These are phyloP conservation scores for Steinernema scapterisci DNA, from an alignment of 2,888 invertebrate species.

Conservation along the genomic window DNA sequence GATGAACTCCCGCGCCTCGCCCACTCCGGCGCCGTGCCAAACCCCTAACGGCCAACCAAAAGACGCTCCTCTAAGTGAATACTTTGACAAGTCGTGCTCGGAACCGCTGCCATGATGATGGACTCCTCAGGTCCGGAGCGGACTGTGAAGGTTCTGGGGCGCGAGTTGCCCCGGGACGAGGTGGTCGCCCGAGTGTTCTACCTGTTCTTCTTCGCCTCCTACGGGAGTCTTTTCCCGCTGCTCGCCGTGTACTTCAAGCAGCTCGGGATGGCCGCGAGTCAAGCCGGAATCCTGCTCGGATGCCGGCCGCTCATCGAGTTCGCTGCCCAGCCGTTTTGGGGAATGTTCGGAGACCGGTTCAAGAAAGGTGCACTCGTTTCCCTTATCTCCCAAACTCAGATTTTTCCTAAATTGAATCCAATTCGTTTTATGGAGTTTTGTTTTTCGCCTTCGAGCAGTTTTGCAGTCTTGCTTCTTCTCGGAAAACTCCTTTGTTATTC, in stretches of 20 bases:
- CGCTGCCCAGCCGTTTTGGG: slow-evolving; percentile 96
- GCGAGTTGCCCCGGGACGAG: slow-evolving; percentile 80
- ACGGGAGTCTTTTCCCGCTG: slow-evolving; percentile 94
- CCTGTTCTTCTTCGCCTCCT: slow-evolving; percentile 98
- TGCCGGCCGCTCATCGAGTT: slow-evolving; percentile 96
- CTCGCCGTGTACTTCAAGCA: slow-evolving; percentile 99
- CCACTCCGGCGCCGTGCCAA: background rate
- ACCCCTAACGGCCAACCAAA: background rate
- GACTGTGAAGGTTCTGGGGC: slow-evolving; percentile 57
- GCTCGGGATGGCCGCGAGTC: slow-evolving; percentile 87
- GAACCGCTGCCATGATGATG: slow-evolving; percentile 37
- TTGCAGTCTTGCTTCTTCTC: background rate
- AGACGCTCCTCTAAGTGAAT: slow-evolving; percentile 28
- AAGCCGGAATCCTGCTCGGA: slow-evolving; percentile 75
- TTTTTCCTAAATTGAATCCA: background rate
- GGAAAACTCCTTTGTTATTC: background rate
- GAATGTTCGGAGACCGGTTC: slow-evolving; percentile 85
- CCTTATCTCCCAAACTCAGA: background rate
- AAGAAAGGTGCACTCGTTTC: slow-evolving; percentile 46
- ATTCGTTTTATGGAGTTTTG: slow-evolving; percentile 6
- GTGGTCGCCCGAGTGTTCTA: slow-evolving; percentile 95
- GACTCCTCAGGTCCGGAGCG: slow-evolving; percentile 55
- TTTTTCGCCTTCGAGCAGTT: background rate
- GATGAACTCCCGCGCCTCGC: slow-evolving; percentile 18
- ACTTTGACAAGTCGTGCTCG: slow-evolving; percentile 1